Percentiles rank a stretch among this genome's conserved stretches.
phyloP scores from a whole-genome alignment of 2,888 invertebrate species.

The Philopedon plagiatum region DNA sequence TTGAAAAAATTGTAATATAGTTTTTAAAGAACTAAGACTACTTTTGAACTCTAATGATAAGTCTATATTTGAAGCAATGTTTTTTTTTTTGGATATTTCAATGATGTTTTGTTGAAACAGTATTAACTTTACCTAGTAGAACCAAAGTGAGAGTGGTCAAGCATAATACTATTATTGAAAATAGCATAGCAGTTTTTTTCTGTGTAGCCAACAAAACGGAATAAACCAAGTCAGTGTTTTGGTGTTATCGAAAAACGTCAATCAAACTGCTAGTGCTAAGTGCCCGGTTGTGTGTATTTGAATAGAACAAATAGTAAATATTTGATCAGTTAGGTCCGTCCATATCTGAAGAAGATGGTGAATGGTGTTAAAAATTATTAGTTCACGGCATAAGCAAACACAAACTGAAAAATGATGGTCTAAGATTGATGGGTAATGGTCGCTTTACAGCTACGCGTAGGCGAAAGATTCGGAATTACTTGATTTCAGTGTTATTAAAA shows the following conservation, averaged over 20 bases:
- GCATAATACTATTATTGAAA: too few species aligned
- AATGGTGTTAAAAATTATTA: slow-evolving; percentile 42
- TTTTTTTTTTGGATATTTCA: too few species aligned
- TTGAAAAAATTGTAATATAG: too few species aligned
- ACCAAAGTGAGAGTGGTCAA: too few species aligned
- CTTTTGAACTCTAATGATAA: too few species aligned
- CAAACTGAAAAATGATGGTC: slow-evolving; percentile 10
- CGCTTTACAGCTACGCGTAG: neutral
- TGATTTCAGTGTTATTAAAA: neutral
- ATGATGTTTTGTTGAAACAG: too few species aligned
- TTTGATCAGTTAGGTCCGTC: slow-evolving; percentile 29
- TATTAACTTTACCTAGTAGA: too few species aligned
- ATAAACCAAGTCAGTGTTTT: slow-evolving; percentile 13
- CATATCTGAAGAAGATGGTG: slow-evolving; percentile 37
- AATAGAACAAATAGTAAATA: slow-evolving; percentile 43
- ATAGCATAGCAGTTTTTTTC: too few species aligned
- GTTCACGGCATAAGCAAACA: slow-evolving; percentile 33
- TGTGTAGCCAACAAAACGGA: neutral
- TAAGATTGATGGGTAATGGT: neutral
- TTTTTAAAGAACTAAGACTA: too few species aligned
- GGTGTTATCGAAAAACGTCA: slow-evolving; percentile 32
- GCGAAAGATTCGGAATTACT: neutral
- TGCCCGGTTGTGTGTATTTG: slow-evolving; percentile 43
- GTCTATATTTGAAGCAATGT: too few species aligned
- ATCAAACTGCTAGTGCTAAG: slow-evolving; percentile 41